Percentiles rank a stretch among this genome's conserved stretches.
Evolutionary conservation across 2,113 vertebrate genomes (phyloP).

Genomic region (Chrysochloris asiatica): DNA sequence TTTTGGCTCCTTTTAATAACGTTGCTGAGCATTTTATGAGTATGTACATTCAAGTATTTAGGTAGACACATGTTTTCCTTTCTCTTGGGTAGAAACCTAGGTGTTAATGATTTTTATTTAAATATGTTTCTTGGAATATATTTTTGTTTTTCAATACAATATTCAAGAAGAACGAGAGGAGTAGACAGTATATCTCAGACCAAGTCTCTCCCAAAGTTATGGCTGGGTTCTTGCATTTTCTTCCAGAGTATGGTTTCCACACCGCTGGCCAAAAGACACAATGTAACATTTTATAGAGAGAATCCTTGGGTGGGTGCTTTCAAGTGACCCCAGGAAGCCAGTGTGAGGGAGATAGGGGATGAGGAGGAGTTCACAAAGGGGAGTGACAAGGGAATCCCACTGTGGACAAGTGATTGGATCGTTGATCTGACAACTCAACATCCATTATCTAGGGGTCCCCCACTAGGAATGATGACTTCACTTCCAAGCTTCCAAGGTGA

Average conservation of each 20-base stretch:
- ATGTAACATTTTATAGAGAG: neutral
- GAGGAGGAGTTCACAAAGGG: neutral
- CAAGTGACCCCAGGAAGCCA: neutral
- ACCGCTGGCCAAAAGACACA: rapidly evolving
- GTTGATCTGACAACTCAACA: too few relatives aligned
- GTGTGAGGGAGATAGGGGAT: neutral
- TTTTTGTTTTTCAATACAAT: too few relatives aligned
- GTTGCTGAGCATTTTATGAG: rapidly evolving
- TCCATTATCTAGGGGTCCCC: too few relatives aligned
- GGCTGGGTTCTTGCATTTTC: too few relatives aligned
- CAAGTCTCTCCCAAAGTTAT: rapidly evolving
- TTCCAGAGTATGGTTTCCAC: rapidly evolving
- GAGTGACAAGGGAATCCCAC: neutral
- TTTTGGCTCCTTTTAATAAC: neutral
- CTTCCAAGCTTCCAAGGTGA: neutral
- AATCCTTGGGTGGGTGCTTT: neutral
- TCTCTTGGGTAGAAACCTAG: too few relatives aligned
- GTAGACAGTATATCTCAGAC: rapidly evolving
- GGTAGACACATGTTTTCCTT: rapidly evolving
- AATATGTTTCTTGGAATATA: neutral
- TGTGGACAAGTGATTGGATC: neutral
- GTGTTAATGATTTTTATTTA: neutral
- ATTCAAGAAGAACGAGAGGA: neutral
- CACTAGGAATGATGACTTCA: rapidly evolving
- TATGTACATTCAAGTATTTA: rapidly evolving